Base-by-base conservation (phyloP, 2,113 vertebrate genomes). In the Empidonax alnorum region DNA sequence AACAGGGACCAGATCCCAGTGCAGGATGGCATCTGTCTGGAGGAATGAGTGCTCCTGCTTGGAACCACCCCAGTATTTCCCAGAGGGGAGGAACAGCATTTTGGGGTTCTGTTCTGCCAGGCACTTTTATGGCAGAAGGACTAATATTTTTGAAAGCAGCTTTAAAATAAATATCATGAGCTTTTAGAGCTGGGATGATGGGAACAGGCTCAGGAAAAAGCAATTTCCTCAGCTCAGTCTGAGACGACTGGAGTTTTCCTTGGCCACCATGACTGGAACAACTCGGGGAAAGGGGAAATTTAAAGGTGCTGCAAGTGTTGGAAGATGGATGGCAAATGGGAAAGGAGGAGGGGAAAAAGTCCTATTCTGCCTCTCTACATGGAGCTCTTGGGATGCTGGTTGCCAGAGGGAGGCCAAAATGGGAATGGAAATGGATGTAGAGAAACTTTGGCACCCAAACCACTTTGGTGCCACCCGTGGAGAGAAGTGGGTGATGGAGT, bases 331-430 rank as follows among this genome's bases (percentile, higher is more conserved):
- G 47, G 69, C 24, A 74, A 84, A 8, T 17, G 28, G 47, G 78
- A 63, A 76, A 39, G 22, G 17, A 61, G n/a, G 35, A 94, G 24
- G 31, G 14, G 14, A 12, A 62, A 19, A 9, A 10, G 6, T 35
- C 3, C 0, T 7, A 2, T 37, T 79, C 50, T 56, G 14, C 24
- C 24, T 56, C 37, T 30, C 5, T 12, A 0, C 0, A 0, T 33
- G 31, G 44, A 61, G 24, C 33, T 59, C 18, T 41, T 33, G 46
- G 59, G 44, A 14, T 33, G 77, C 27, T 52, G 23, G 2, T 52
- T 76, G 53, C 41, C 59, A 41, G 62, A 12, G n/a, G 0, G 4
- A 25, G 10, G 19, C 27, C 0, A 17, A 71, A 59, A 7, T 6
- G 17, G 39, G n/a, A 44, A 9, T 37, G 50, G 59, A 58, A 65